Evolutionary conservation across 2,113 vertebrate genomes (phyloP), one percentile per base, ranked within the genome.

Genomic region (Craseonycteris thonglongyai): DNA sequence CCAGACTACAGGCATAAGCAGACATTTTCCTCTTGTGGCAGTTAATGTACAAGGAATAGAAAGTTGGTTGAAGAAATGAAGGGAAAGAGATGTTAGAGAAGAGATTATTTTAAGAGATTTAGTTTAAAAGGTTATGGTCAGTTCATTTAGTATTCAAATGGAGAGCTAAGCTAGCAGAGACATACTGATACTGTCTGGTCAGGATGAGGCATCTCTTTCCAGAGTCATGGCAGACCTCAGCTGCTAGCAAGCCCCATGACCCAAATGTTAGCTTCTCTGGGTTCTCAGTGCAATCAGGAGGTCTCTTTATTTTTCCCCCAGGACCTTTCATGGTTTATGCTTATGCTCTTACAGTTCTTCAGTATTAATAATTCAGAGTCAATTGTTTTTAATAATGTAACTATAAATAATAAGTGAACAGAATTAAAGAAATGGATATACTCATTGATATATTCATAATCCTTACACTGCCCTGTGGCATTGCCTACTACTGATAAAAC

Each of bases 331-430:
- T 74, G 74, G 93, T 47, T 92, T 16, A 45, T 61, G 56, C 35
- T 66, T 84, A 75, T 76, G 96, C 71, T 97, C 6, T 95, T 94
- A 76, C n/a, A 95, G 24, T 66, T 92, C 76, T 90, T 80, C 83
- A 66, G 5, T 95, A 94, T 97, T 94, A 97, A 96, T 97, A 95
- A 97, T 97, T 97, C 93, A 97, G 94, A 84, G 33, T 42, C 97
- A 95, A 26, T 91, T 96, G 78, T 96, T 97, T 96, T 93, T 95
- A 97, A 97, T 96, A 97, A 96, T 92, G 59, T 95, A 94, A 94
- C 54, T 96, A 91, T 96, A 95, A 98, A 97, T 98, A 94, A 97
- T 96, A 95, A 96, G 97, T 95, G 71, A 81, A 82, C 40, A 87
- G 56, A 97, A 86, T 95, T 93, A 97, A 97, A 92, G 71, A 16